These are phyloP conservation scores for Rostratula benghalensis DNA, from an alignment of 2,113 vertebrate species.

Conservation along the genomic window DNA sequence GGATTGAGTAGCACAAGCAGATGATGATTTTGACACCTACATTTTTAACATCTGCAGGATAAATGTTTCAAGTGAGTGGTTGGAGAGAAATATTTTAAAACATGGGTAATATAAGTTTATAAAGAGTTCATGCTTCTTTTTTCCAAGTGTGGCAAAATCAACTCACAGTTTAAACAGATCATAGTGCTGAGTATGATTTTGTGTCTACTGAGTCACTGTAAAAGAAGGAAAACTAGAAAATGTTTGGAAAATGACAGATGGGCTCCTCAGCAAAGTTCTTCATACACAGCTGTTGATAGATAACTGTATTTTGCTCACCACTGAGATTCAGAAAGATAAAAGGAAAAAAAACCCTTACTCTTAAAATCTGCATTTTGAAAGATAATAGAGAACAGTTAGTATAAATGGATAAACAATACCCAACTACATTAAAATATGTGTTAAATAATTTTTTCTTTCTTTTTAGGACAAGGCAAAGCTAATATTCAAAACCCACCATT, in stretches of 20 bases:
- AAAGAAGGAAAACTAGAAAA: not conserved
- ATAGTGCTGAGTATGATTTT: not conserved
- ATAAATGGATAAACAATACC: not conserved
- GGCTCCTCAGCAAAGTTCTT: not conserved
- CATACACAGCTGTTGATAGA: not conserved
- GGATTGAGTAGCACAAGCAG: not conserved
- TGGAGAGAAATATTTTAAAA: not conserved
- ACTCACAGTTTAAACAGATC: not conserved
- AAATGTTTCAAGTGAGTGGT: not conserved
- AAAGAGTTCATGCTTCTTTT: not conserved
- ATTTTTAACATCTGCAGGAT: not conserved
- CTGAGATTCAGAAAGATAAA: not conserved
- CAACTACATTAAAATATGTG: not conserved
- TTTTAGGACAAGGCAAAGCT: not conserved
- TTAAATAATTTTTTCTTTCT: not conserved
- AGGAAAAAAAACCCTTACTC: not conserved
- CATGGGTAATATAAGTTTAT: not conserved
- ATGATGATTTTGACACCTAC: not conserved
- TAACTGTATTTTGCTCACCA: not conserved
- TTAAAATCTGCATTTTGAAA: not conserved
- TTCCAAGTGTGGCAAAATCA: not conserved
- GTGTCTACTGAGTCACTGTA: not conserved
- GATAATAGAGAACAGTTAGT: not conserved
- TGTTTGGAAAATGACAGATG: not conserved
- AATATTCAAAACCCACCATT: not conserved